Conservation (phyloP, 2,797 vertebrate species). For the Paramormyrops hopkinsi region DNA sequence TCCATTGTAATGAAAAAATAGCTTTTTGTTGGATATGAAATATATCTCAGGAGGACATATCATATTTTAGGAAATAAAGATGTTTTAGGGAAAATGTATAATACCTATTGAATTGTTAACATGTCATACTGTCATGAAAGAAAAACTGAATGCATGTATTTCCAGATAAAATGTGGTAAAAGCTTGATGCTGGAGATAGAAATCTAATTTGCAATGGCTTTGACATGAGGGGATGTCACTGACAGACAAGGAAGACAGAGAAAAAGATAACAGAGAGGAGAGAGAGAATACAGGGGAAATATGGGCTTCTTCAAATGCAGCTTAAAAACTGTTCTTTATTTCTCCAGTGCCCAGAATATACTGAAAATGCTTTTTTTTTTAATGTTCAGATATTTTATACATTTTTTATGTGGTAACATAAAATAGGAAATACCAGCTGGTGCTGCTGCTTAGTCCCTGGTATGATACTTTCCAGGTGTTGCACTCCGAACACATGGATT, state of each 20-base stretch:
- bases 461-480: background rate
- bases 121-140: background rate
- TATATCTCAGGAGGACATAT: background rate
- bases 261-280: background rate
- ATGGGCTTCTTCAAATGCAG: background rate
- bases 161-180: background rate
- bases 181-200: background rate
- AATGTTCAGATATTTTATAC: background rate
- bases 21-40: background rate
- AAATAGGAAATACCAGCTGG: background rate
- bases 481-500: background rate
- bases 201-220: background rate
- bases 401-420: constrained; percentile 3
- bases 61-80: background rate
- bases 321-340: background rate
- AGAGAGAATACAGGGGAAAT: background rate
- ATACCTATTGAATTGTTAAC: background rate
- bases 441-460: background rate
- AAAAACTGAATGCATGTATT: background rate
- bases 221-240: background rate
- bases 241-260: background rate
- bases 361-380: background rate
- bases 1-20: background rate
- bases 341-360: background rate
- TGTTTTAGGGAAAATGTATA: background rate